phyloP scores from a whole-genome alignment of 1,140 invertebrate species.

The Drosophila ogumai region DNA sequence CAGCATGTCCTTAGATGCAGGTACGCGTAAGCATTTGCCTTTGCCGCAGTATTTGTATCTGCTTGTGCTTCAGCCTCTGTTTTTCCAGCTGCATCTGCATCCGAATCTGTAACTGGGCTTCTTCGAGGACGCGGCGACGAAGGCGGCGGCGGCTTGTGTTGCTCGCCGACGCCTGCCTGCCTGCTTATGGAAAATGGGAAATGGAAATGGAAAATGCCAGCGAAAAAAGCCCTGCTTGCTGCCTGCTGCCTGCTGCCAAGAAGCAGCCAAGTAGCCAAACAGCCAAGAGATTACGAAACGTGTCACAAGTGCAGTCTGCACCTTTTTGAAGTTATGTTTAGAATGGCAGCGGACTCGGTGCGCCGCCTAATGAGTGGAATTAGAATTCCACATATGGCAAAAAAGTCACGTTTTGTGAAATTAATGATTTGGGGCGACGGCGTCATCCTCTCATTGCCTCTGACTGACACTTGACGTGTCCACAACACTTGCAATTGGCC shows the following conservation, averaged over 20 bases:
- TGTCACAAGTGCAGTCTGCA: constrained; percentile 82
- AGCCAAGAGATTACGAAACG: constrained; percentile 80
- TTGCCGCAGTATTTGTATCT: constrained; percentile 44
- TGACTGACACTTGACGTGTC: constrained; percentile 55
- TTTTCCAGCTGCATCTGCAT: constrained; percentile 48
- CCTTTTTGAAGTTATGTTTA: constrained; percentile 82
- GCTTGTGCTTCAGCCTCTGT: constrained; percentile 32
- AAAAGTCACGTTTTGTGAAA: constrained; percentile 80
- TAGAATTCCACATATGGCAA: constrained; percentile 82
- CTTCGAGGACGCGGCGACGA: constrained; percentile 40
- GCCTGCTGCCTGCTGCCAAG: constrained; percentile 9
- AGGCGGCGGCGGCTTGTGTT: constrained; percentile 17
- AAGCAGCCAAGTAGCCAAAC: constrained; percentile 24
- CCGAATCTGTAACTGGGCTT: constrained; percentile 49
- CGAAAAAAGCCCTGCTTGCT: constrained; percentile 51
- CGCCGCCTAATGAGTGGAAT: constrained; percentile 76
- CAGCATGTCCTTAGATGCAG: constrained; percentile 64
- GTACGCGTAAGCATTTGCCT: constrained; percentile 68
- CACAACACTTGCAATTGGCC: constrained; percentile 22
- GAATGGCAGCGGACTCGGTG: constrained; percentile 62
- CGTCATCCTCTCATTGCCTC: constrained; percentile 48
- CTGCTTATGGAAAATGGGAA: constrained; percentile 60
- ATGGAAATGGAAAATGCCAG: constrained; percentile 45
- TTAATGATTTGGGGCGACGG: constrained; percentile 79
- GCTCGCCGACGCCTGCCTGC: constrained; percentile 42